phyloP scores from a whole-genome alignment of 2,797 vertebrate species.

The Fringilla coelebs region DNA sequence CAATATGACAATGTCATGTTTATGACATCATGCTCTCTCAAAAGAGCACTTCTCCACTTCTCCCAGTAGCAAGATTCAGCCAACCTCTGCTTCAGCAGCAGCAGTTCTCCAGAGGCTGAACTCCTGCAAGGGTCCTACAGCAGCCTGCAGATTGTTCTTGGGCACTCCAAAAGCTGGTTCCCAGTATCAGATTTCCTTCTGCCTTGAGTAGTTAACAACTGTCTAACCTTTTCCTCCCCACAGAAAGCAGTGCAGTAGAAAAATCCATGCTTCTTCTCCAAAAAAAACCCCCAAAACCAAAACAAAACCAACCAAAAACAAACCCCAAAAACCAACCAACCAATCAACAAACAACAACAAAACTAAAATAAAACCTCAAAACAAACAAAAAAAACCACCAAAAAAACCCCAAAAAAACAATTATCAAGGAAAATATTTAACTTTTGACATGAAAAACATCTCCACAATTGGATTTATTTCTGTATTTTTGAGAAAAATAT shows the following conservation, averaged over 20 bases:
- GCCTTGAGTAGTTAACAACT: neutral
- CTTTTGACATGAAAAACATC: neutral
- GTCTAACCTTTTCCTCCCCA: neutral
- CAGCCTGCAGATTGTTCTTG: neutral
- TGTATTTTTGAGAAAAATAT: neutral
- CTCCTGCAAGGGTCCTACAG: neutral
- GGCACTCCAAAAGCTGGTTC: neutral
- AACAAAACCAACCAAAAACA: neutral
- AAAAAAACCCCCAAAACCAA: neutral
- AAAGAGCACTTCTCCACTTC: neutral
- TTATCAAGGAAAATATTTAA: neutral
- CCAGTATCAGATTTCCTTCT: neutral
- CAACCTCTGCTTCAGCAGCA: neutral
- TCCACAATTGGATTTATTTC: neutral
- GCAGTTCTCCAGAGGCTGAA: neutral
- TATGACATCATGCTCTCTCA: neutral
- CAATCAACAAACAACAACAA: neutral
- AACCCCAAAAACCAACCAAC: neutral
- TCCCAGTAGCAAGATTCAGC: neutral
- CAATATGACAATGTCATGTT: neutral
- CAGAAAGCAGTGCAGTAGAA: neutral
- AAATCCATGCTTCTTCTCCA: neutral
- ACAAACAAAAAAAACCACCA: neutral
- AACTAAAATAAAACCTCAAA: neutral
- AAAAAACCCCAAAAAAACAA: neutral